Conservation (phyloP, 2,113 vertebrate species). For the Rhineura floridana region DNA sequence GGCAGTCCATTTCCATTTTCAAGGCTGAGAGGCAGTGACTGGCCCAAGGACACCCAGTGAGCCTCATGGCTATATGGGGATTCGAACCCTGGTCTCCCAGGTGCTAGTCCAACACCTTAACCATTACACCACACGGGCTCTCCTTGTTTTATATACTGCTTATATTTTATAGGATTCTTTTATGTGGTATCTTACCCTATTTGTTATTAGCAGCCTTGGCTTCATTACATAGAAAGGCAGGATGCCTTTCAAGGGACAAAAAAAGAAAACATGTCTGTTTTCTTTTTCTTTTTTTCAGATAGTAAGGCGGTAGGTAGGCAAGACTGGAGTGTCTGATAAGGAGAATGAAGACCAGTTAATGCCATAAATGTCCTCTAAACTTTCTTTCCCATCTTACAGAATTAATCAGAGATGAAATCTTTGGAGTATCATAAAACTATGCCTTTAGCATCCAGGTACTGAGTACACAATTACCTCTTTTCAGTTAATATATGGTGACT, state of each 20-base stretch:
- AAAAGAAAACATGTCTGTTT: slow-evolving; percentile 27
- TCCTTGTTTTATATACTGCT: not conserved
- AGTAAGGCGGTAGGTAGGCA: not conserved
- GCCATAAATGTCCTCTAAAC: not conserved
- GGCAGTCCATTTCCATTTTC: no score
- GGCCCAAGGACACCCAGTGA: no score
- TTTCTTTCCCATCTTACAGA: not conserved
- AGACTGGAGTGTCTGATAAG: slow-evolving; percentile 12
- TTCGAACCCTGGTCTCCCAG: no score
- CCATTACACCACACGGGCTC: no score
- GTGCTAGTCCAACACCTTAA: no score
- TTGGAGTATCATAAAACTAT: not conserved
- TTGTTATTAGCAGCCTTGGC: not conserved
- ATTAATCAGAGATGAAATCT: not conserved
- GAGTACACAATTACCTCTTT: not conserved
- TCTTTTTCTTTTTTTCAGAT: slow-evolving; percentile 16
- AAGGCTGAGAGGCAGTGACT: no score
- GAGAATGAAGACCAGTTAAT: slow-evolving; percentile 19
- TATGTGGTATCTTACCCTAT: not conserved
- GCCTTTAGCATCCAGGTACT: not conserved
- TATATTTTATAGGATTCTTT: not conserved
- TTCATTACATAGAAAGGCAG: not conserved
- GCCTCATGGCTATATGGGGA: no score
- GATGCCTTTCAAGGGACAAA: not conserved
- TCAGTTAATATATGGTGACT: not conserved